Evolutionary conservation across 2,113 vertebrate genomes (phyloP).

Genomic region (Podocnemis expansa): DNA sequence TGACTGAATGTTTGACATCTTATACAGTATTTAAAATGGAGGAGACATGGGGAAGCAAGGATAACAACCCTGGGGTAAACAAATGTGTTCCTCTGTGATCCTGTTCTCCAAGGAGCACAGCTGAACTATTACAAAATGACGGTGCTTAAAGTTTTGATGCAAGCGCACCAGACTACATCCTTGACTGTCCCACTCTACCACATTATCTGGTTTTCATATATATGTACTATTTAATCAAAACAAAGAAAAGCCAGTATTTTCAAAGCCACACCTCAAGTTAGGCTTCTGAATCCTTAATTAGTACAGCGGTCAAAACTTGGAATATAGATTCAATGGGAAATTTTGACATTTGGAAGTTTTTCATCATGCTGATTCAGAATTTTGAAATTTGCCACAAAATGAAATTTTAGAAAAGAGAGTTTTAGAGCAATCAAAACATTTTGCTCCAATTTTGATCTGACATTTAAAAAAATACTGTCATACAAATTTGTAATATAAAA

Average conservation of each 20-base stretch:
- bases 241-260: conserved; percentile 2
- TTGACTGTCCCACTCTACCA: not conserved
- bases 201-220: not conserved
- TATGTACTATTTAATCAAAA: not conserved
- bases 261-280: conserved; percentile 13
- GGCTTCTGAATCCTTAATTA: not conserved
- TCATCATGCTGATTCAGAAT: conserved; percentile 9
- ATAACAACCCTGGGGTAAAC: not conserved
- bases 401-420: not conserved
- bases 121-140: not conserved
- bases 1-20: not conserved
- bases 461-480: not conserved
- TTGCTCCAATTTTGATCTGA: not conserved
- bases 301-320: conserved; percentile 14
- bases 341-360: conserved; percentile 32
- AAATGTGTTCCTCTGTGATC: not conserved
- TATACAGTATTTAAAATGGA: not conserved
- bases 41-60: not conserved
- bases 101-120: not conserved
- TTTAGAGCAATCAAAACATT: not conserved
- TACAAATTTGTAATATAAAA: not conserved
- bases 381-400: not conserved
- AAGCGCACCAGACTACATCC: not conserved
- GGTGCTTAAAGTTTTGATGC: not conserved
- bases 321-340: conserved; percentile 38